phyloP scores from a whole-genome alignment of 2,888 invertebrate genomes.

The Chaitophorus viminalis region DNA sequence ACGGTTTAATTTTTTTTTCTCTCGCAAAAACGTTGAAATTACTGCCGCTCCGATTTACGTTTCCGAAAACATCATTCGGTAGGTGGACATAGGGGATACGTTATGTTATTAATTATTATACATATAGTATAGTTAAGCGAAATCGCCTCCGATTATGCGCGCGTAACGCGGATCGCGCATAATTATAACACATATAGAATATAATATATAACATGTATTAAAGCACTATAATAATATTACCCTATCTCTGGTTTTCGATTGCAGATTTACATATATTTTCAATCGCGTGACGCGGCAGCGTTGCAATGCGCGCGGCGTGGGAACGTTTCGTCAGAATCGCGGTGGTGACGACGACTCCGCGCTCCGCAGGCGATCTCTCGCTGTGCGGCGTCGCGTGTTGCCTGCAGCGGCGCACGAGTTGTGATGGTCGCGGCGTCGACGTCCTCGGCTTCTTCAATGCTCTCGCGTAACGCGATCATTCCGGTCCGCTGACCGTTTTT shows the following conservation, averaged over 20 bases:
- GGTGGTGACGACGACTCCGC: neutral
- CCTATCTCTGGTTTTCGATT: neutral
- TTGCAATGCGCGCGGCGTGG: slow-evolving; percentile 45
- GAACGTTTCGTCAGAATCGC: neutral
- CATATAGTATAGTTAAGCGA: neutral
- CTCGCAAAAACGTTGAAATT: no score
- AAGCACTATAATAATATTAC: neutral
- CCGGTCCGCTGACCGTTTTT: slow-evolving; percentile 43
- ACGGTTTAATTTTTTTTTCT: no score
- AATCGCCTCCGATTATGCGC: neutral
- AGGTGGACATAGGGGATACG: no score
- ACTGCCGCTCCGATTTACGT: no score
- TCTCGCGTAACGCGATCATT: slow-evolving; percentile 50
- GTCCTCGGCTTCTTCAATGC: neutral
- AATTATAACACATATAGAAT: no score
- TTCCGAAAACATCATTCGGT: no score
- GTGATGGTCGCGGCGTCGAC: neutral
- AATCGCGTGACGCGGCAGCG: slow-evolving; percentile 12
- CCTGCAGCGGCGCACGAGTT: slow-evolving; percentile 22
- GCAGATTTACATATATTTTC: slow-evolving; percentile 2
- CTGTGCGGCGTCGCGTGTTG: slow-evolving; percentile 46
- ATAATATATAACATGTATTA: no score
- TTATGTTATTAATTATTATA: no score
- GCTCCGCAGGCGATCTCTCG: slow-evolving; percentile 50
- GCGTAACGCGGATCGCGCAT: neutral